phyloP scores from a whole-genome alignment of 1,140 invertebrate species.

The Ectropis grisescens region DNA sequence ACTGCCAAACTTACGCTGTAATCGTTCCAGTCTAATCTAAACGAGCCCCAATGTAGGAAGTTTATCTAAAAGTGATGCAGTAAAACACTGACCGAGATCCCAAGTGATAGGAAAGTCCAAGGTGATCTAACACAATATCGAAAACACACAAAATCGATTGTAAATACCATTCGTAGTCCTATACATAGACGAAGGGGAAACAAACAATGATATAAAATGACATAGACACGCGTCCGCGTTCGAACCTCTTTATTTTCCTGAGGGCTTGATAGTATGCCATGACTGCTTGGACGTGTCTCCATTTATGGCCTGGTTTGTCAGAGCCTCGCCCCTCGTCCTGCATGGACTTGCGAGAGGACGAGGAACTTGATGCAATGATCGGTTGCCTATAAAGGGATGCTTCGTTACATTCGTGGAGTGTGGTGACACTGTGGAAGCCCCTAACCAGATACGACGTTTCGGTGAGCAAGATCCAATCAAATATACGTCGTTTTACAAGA shows the following conservation, averaged over 20 bases:
- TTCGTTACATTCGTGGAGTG: constrained; percentile 45
- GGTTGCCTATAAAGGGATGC: constrained; percentile 61
- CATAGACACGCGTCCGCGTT: constrained; percentile 38
- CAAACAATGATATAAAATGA: constrained; percentile 47
- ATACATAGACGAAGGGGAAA: constrained; percentile 55
- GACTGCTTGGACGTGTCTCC: constrained; percentile 86
- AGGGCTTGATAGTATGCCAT: constrained; percentile 89
- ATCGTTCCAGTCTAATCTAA: constrained; percentile 33
- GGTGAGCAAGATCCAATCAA: too few species aligned
- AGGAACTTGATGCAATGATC: constrained; percentile 61
- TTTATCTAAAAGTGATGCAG: constrained; percentile 25
- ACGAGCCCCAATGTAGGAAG: constrained; percentile 21
- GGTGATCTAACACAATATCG: constrained; percentile 53
- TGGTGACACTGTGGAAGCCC: constrained; percentile 15
- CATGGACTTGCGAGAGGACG: constrained; percentile 52
- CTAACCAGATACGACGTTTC: constrained; percentile 8
- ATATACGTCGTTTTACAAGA: too few species aligned
- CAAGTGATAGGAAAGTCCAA: constrained; percentile 45
- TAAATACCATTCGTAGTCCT: constrained; percentile 49
- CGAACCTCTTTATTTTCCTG: constrained; percentile 88
- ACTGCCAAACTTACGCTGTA: too few species aligned
- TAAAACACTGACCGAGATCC: constrained; percentile 31
- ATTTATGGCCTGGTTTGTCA: constrained; percentile 80
- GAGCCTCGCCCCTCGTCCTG: constrained; percentile 43
- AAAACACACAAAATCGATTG: constrained; percentile 51